Conservation (phyloP, 53 echinoderm and acorn worm genomes). For the Henricia sp. region DNA sequence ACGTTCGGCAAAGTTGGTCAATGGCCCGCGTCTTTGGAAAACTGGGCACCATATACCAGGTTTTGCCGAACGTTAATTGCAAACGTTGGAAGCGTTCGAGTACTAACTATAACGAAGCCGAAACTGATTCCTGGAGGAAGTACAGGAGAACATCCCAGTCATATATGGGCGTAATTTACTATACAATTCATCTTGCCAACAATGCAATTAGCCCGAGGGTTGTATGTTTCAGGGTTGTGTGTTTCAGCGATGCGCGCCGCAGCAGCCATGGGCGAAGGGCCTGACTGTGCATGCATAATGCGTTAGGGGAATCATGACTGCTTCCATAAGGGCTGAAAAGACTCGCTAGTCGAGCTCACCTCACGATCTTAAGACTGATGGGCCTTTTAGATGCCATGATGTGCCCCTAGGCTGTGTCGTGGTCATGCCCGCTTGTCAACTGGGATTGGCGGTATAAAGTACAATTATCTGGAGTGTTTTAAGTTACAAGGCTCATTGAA, state of each 20-base stretch:
- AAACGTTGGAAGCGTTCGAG: too few relatives aligned
- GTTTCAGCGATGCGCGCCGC: background rate
- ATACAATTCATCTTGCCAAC: slow-evolving; percentile 46
- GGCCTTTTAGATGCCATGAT: slow-evolving; percentile 16
- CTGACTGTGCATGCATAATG: slow-evolving; percentile 49
- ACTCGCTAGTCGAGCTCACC: slow-evolving; percentile 2
- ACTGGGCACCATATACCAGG: too few relatives aligned
- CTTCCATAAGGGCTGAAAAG: too few relatives aligned
- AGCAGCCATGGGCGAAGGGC: background rate
- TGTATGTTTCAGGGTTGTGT: background rate
- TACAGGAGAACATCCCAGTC: slow-evolving; percentile 40
- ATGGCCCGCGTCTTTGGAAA: too few relatives aligned
- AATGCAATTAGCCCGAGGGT: slow-evolving; percentile 25
- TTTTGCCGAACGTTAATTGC: too few relatives aligned
- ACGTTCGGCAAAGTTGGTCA: too few relatives aligned
- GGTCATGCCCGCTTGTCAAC: background rate
- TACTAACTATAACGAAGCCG: too few relatives aligned
- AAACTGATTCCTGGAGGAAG: background rate
- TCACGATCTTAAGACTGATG: slow-evolving; percentile 44
- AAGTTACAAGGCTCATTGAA: too few relatives aligned
- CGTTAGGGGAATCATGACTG: slow-evolving; percentile 20
- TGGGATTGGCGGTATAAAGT: slow-evolving; percentile 16
- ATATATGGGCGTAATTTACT: background rate
- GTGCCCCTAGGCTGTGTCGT: background rate
- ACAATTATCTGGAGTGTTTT: background rate